These are phyloP conservation scores for Anas platyrhynchos DNA, from an alignment of 2,113 vertebrate genomes.

Conservation along the genomic window DNA sequence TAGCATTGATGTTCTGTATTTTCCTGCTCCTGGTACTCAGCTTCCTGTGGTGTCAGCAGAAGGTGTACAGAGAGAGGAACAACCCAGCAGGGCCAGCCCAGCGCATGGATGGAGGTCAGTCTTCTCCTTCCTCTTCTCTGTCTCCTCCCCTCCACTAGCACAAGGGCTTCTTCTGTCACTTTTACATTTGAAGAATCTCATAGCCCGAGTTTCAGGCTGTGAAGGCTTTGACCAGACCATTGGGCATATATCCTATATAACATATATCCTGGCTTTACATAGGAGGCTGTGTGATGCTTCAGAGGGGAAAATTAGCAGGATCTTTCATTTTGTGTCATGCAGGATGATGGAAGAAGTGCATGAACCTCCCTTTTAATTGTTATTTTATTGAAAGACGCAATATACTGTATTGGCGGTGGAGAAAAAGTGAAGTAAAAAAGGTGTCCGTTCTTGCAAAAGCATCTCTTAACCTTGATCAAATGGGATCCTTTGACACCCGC, in stretches of 20 bases:
- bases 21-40: not conserved
- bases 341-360: not conserved
- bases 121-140: not conserved
- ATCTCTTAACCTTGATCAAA: not conserved
- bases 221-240: not conserved
- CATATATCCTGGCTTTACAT: not conserved
- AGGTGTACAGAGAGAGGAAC: not conserved
- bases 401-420: not conserved
- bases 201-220: accelerated
- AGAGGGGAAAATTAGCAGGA: not conserved
- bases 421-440: not conserved
- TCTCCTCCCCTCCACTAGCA: not conserved
- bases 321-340: not conserved
- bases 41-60: not conserved
- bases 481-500: not conserved
- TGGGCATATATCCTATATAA: not conserved
- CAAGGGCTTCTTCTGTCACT: not conserved
- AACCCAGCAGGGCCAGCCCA: not conserved
- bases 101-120: not conserved
- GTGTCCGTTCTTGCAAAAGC: not conserved
- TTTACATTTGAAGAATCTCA: not conserved
- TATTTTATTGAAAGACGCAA: not conserved
- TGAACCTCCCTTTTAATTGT: not conserved
- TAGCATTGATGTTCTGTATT: not conserved
- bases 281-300: not conserved